Evolutionary conservation across 2,888 invertebrate genomes (phyloP).

Genomic region (Beris morrisii): DNA sequence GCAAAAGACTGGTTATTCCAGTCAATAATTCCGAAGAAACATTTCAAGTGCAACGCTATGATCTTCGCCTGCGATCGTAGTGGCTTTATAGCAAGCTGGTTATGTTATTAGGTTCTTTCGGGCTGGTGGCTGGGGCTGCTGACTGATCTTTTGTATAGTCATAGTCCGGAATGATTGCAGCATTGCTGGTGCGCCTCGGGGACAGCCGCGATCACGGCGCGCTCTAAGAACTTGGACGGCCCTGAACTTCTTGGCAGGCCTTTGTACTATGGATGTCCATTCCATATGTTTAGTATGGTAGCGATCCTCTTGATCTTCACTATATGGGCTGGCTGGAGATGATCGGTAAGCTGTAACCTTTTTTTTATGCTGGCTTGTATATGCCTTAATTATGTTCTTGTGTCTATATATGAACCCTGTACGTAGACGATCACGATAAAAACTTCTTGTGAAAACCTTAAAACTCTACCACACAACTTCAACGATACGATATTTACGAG

Average conservation of each 20-base stretch:
- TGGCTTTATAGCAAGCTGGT: too few species aligned
- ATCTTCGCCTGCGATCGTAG: conserved; percentile 2
- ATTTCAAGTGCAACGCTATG: conserved; percentile 16
- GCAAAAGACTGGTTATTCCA: conserved; percentile 14
- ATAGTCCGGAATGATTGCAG: conserved; percentile 16
- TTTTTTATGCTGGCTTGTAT: too few species aligned
- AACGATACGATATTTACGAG: too few species aligned
- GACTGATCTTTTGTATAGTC: neutral
- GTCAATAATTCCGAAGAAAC: conserved; percentile 11
- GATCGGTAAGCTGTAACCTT: too few species aligned
- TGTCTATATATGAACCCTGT: too few species aligned
- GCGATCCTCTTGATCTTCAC: conserved; percentile 10
- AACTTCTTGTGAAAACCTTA: too few species aligned
- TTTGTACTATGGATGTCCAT: conserved; percentile 8
- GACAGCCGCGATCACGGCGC: conserved; percentile 2
- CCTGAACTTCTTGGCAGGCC: conserved; percentile 23
- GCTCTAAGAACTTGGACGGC: conserved; percentile 19
- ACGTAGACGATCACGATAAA: too few species aligned
- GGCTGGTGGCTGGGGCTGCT: conserved; percentile 3
- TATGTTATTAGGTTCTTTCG: conserved; percentile 1
- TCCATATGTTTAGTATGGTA: conserved; percentile 5
- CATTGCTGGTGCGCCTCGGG: neutral
- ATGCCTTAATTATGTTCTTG: too few species aligned
- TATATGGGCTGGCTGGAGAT: too few species aligned
- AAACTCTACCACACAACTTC: too few species aligned